A percentile compares a stretch with the other conserved stretches of the same genome.
Conservation (phyloP, 2,888 invertebrate genomes). For the Acholoe squamosa region DNA sequence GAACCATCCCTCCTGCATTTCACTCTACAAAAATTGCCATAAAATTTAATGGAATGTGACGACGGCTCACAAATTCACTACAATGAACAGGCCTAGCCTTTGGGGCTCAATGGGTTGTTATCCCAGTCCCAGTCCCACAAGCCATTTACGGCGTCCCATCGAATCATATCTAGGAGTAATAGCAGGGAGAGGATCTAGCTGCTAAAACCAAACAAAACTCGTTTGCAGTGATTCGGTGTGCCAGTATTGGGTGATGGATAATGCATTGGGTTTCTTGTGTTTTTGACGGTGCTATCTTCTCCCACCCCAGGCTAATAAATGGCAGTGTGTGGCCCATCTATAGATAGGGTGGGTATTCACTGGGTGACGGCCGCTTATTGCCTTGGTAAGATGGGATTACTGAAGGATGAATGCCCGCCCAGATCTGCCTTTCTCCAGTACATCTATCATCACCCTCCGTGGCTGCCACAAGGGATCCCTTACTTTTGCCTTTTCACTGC, state of each 20-base stretch:
- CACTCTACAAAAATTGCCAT: background rate
- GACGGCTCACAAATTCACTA: background rate
- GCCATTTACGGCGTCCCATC: background rate
- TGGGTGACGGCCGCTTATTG: background rate
- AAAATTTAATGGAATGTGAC: slow-evolving; percentile 27
- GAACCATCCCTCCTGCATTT: too few relatives aligned
- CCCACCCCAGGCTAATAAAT: background rate
- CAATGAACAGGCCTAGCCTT: background rate
- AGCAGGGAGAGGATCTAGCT: background rate
- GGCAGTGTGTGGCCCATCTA: background rate
- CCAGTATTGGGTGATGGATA: background rate
- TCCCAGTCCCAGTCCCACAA: background rate
- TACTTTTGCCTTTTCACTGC: too few relatives aligned
- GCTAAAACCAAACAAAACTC: background rate
- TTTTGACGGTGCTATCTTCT: slow-evolving; percentile 1
- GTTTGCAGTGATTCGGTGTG: background rate
- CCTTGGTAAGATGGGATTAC: background rate
- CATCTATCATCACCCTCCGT: background rate
- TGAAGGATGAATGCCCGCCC: background rate
- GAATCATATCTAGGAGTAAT: background rate
- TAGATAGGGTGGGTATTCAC: background rate
- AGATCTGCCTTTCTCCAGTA: background rate
- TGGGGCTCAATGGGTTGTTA: background rate
- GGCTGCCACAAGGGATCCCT: too few relatives aligned
- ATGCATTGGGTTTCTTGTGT: slow-evolving; percentile 37